phyloP scores from a whole-genome alignment of 2,888 invertebrate species.

The Entomobrya multifasciata region DNA sequence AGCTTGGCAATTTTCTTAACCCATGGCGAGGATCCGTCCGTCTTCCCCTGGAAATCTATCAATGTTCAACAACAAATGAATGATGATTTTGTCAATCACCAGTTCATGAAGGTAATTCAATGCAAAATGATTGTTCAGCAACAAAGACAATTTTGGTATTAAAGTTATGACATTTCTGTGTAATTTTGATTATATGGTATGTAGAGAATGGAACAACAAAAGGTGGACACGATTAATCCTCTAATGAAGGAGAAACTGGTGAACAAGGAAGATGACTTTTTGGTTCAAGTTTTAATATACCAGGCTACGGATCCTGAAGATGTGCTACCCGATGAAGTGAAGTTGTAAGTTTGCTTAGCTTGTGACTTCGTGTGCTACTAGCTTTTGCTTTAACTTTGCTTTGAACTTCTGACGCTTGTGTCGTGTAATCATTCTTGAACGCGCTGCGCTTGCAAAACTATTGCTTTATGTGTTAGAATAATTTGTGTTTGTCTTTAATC shows the following conservation, averaged over 20 bases:
- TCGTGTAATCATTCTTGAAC: too few relatives aligned
- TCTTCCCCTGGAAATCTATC: slow-evolving; percentile 73
- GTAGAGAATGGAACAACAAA: slow-evolving; percentile 66
- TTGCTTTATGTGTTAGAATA: too few relatives aligned
- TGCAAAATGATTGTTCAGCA: too few relatives aligned
- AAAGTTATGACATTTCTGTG: too few relatives aligned
- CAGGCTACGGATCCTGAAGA: slow-evolving; percentile 65
- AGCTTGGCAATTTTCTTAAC: slow-evolving; percentile 70
- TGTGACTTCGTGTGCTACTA: neutral
- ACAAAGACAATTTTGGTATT: too few relatives aligned
- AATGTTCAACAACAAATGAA: slow-evolving; percentile 76
- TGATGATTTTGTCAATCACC: slow-evolving; percentile 68
- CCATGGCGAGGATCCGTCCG: slow-evolving; percentile 73
- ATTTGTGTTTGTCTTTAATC: too few relatives aligned
- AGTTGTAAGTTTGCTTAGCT: slow-evolving; percentile 54
- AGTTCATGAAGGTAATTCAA: slow-evolving; percentile 49
- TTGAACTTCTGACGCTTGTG: neutral
- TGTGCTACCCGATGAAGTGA: slow-evolving; percentile 65
- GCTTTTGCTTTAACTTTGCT: neutral
- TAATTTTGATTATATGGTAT: neutral
- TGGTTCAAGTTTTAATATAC: slow-evolving; percentile 63
- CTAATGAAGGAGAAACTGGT: slow-evolving; percentile 46
- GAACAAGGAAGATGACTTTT: slow-evolving; percentile 65
- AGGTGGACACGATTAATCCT: slow-evolving; percentile 33
- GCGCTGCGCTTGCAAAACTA: too few relatives aligned